Percentiles rank a stretch among this genome's conserved stretches.
These are phyloP conservation scores for Hoplodrina ambigua DNA, from an alignment of 2,888 invertebrate genomes.

Conservation along the genomic window DNA sequence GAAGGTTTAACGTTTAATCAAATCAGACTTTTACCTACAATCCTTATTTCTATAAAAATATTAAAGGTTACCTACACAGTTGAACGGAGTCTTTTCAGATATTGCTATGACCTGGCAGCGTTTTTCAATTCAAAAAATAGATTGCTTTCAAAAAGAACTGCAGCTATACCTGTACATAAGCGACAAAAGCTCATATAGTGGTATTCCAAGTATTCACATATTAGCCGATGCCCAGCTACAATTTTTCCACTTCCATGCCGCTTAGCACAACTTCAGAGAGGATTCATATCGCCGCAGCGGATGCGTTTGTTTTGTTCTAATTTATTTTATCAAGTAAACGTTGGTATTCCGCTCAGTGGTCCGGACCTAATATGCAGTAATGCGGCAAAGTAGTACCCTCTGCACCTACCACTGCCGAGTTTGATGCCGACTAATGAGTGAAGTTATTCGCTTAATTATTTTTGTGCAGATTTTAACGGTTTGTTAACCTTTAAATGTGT, in stretches of 20 bases:
- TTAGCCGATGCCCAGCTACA: slow-evolving; percentile 81
- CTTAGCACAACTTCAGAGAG: slow-evolving; percentile 88
- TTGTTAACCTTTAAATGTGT: slow-evolving; percentile 74
- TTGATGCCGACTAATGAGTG: slow-evolving; percentile 83
- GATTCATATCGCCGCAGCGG: slow-evolving; percentile 88
- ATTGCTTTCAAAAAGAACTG: slow-evolving; percentile 24
- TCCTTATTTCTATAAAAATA: not conserved
- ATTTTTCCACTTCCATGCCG: slow-evolving; percentile 89
- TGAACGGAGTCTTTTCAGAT: not conserved
- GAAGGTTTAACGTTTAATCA: not conserved
- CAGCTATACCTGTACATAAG: slow-evolving; percentile 33
- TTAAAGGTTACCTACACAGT: not conserved
- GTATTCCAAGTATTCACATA: slow-evolving; percentile 87
- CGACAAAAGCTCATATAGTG: slow-evolving; percentile 76
- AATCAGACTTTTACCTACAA: not conserved
- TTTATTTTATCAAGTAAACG: slow-evolving; percentile 90
- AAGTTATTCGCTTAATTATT: slow-evolving; percentile 86
- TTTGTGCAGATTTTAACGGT: slow-evolving; percentile 74
- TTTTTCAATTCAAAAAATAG: slow-evolving; percentile 19
- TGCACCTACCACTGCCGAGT: slow-evolving; percentile 63
- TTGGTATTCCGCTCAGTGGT: slow-evolving; percentile 85
- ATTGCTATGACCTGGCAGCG: not conserved
- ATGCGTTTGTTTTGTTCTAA: slow-evolving; percentile 90
- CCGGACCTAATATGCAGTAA: slow-evolving; percentile 83
- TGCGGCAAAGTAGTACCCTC: slow-evolving; percentile 76